Evolutionary conservation across 2,888 invertebrate species (phyloP).

Genomic region (Pseudococcus longispinus): DNA sequence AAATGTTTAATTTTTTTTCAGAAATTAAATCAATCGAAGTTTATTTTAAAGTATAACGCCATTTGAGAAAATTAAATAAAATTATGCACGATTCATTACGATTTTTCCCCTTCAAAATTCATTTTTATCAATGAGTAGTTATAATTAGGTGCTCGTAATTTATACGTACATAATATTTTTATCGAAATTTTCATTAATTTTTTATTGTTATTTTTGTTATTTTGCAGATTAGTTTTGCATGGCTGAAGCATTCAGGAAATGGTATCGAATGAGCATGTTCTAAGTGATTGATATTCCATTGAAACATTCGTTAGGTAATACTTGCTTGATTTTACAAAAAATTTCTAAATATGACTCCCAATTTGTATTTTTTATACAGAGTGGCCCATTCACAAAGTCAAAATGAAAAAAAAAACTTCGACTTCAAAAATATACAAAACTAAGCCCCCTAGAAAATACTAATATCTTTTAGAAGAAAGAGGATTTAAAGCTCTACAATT

Average conservation of each 20-base stretch:
- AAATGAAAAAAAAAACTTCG: too few species aligned
- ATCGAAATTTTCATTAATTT: not conserved
- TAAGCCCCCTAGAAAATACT: too few species aligned
- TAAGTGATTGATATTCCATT: not conserved
- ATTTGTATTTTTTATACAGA: too few species aligned
- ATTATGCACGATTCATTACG: not conserved
- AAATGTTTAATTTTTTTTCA: not conserved
- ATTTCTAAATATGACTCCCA: too few species aligned
- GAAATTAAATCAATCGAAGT: not conserved
- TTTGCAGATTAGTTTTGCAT: conserved; percentile 18
- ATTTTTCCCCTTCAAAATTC: not conserved
- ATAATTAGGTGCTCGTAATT: not conserved
- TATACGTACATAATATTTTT: not conserved
- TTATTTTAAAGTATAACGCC: not conserved
- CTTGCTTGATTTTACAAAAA: not conserved
- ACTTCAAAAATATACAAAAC: too few species aligned
- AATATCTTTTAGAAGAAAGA: too few species aligned
- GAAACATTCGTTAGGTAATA: not conserved
- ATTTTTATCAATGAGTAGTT: not conserved
- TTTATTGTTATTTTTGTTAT: not conserved
- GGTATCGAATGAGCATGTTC: not conserved
- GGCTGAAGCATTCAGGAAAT: not conserved
- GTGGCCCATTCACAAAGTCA: too few species aligned
- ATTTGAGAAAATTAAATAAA: not conserved
- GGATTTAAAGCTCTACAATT: too few species aligned